Evolutionary conservation across 2,888 invertebrate species (phyloP), one percentile per base, ranked within the genome.

Genomic region (Noctua fimbriata): DNA sequence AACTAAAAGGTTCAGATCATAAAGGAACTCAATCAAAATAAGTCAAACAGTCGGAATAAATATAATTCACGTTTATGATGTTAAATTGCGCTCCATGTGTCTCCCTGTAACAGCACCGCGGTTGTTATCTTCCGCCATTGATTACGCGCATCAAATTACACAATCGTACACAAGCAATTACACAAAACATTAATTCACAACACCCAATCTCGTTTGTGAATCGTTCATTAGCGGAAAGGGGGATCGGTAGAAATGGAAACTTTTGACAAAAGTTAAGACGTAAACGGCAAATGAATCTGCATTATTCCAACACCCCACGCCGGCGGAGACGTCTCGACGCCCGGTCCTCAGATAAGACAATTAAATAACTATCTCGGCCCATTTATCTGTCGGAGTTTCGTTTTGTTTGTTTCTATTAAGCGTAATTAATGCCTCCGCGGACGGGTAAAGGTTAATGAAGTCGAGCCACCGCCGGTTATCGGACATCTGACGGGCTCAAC

Each of bases 361-460:
- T 95, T 95, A 95, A 95, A 96, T 94, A 95, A 95, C 95, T 95
- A 95, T 95, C 95, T 95, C 90, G 89, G 90, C 89, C 94, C 94
- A 95, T 96, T 95, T 95, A 95, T 95, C 95, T 94, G 94, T 91
- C 91, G 91, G 92, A 94, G 94, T 94, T 91, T 93, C 90, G 93
- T 94, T 95, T 94, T 95, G 95, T 96, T 95, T 96, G 96, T 96
- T 96, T 95, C 95, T 95, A 95, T 96, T 95, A 94, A 92, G 91
- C 90, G 94, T 95, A 96, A 96, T 96, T 93, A 96, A 95, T 95
- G 94, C 92, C 90, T 91, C 88, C 78, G 92, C 90, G 90, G 93
- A 92, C 92, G 92, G 92, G 92, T 93, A 93, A 94, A 95, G 95
- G 96, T 96, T 95, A 96, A 95, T 95, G 95, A 94, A 94, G 95